These are phyloP conservation scores for Stomatorhinus ivindoensis DNA, from an alignment of 2,113 vertebrate species.

Conservation along the genomic window DNA sequence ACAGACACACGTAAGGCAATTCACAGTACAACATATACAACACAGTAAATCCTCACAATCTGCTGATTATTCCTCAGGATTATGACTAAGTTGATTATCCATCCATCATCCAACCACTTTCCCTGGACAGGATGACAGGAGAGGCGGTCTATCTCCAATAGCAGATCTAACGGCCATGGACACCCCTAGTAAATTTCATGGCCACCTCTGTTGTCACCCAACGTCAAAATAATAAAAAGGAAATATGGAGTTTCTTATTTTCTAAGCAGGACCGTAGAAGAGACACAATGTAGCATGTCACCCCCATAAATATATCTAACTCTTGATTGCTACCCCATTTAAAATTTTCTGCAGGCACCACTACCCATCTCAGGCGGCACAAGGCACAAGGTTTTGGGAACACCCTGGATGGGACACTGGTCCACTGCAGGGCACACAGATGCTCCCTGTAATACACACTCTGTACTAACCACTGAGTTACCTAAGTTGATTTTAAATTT, in stretches of 20 bases:
- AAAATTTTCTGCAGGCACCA: neutral
- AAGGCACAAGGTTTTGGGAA: neutral
- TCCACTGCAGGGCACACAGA: neutral
- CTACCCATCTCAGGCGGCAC: neutral
- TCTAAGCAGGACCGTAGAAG: neutral
- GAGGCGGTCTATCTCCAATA: neutral
- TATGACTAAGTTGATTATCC: neutral
- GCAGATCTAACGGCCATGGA: neutral
- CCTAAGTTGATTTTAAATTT: neutral
- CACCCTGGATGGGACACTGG: neutral
- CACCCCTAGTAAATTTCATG: neutral
- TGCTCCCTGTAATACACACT: neutral
- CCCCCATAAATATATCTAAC: neutral
- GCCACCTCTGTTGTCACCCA: neutral
- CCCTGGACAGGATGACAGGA: neutral
- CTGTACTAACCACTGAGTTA: neutral
- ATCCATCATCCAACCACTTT: neutral
- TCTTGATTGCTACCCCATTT: neutral
- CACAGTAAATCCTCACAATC: neutral
- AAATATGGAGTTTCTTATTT: neutral
- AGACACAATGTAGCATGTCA: neutral
- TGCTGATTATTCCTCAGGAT: neutral
- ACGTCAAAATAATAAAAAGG: neutral
- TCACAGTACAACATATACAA: neutral
- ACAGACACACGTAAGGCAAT: neutral